A percentile compares a stretch with the other conserved stretches of the same genome.
phyloP scores from a whole-genome alignment of 1,140 invertebrate species.

The Metopolophium dirhodum region DNA sequence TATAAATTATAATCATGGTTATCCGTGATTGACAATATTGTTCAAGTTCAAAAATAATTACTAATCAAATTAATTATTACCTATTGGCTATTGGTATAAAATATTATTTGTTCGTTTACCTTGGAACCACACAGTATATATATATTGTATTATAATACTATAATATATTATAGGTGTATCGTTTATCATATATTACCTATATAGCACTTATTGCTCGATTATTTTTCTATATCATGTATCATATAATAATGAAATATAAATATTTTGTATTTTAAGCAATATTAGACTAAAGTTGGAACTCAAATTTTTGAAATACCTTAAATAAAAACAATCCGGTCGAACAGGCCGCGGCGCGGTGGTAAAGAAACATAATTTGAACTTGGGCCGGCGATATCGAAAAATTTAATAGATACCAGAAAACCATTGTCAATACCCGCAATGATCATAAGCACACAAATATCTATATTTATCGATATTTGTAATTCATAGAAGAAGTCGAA shows the following conservation, averaged over 20 bases:
- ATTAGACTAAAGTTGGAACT: not conserved
- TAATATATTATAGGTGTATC: not conserved
- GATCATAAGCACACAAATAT: not conserved
- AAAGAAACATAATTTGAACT: not conserved
- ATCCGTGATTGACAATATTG: not conserved
- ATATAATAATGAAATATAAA: not conserved
- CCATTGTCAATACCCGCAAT: not conserved
- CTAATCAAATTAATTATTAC: not conserved
- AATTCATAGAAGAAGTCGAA: not conserved
- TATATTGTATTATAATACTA: not conserved
- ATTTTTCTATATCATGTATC: not conserved
- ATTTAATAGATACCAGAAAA: not conserved
- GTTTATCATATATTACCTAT: not conserved
- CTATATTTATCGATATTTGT: not conserved
- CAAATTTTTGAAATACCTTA: not conserved
- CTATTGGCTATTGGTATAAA: not conserved
- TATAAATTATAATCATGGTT: not conserved
- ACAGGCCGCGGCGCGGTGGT: too few relatives aligned
- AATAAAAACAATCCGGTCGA: not conserved
- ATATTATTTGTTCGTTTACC: slow-evolving; percentile 14
- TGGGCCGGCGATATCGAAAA: not conserved
- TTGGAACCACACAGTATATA: not conserved
- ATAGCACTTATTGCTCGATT: not conserved
- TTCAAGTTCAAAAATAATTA: slow-evolving; percentile 12
- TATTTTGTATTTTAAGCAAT: not conserved